Evolutionary conservation across 1,140 invertebrate genomes (phyloP).

Genomic region (Euwallacea similis): DNA sequence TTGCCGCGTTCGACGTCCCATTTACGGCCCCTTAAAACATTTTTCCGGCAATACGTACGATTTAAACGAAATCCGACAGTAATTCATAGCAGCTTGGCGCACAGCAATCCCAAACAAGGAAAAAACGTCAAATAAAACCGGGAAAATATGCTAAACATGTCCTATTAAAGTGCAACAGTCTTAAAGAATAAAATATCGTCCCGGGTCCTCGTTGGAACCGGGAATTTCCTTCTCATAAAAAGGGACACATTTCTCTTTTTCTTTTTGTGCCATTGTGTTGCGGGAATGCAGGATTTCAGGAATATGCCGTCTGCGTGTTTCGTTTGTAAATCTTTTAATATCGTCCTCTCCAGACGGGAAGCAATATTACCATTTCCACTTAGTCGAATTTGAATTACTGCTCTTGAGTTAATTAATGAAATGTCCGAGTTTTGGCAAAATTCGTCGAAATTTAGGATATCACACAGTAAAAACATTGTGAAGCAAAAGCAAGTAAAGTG

Average conservation of each 20-base stretch:
- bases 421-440: too few species aligned
- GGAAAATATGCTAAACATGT: constrained; percentile 31
- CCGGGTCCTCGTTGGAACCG: constrained; percentile 14
- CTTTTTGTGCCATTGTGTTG: constrained; percentile 17
- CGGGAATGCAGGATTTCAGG: constrained; percentile 20
- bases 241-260: constrained; percentile 22
- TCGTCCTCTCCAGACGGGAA: constrained; percentile 6
- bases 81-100: neutral
- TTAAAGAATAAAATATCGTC: constrained; percentile 30
- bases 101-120: neutral
- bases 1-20: neutral
- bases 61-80: neutral
- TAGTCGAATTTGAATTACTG: too few species aligned
- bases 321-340: constrained; percentile 29
- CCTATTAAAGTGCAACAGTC: constrained; percentile 31
- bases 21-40: too few species aligned
- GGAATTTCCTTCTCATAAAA: constrained; percentile 22
- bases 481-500: too few species aligned
- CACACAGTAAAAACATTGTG: too few species aligned
- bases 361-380: neutral
- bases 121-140: constrained; percentile 20
- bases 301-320: constrained; percentile 16
- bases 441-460: too few species aligned
- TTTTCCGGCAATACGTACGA: too few species aligned
- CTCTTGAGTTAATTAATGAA: too few species aligned